Conservation (phyloP, 2,888 invertebrate genomes). For the Heliconius cydno region DNA sequence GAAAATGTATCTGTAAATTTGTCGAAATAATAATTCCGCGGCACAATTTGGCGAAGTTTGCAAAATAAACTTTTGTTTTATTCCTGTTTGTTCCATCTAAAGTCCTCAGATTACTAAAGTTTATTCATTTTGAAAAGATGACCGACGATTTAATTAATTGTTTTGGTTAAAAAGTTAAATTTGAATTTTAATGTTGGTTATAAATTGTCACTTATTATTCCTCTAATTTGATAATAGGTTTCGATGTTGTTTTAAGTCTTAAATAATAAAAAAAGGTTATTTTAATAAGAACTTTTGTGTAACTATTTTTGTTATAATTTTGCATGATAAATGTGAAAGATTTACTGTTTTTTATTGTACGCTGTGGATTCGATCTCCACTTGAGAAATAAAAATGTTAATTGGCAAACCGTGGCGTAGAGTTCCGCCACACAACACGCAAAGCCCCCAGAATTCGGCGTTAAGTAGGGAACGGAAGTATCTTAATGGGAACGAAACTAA, state of each 20-base stretch:
- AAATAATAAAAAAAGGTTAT: background rate
- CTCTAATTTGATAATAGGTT: background rate
- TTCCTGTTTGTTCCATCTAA: slow-evolving; percentile 24
- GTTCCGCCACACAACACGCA: too few species aligned
- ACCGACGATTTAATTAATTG: slow-evolving; percentile 22
- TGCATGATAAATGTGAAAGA: too few species aligned
- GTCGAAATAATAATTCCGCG: slow-evolving; percentile 42
- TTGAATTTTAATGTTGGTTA: background rate
- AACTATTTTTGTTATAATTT: too few species aligned
- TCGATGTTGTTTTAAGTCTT: background rate
- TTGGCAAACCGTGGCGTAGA: too few species aligned
- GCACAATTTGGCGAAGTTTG: slow-evolving; percentile 40
- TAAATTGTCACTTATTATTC: slow-evolving; percentile 3
- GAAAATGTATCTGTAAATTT: slow-evolving; percentile 43
- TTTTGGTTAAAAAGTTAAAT: slow-evolving; percentile 16
- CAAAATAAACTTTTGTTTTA: slow-evolving; percentile 37
- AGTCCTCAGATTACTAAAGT: slow-evolving; percentile 31
- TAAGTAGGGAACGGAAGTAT: too few species aligned
- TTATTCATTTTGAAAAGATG: slow-evolving; percentile 36
- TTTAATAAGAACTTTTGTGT: background rate
- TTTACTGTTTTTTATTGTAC: too few species aligned
- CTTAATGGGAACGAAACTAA: too few species aligned
- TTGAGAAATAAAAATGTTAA: too few species aligned
- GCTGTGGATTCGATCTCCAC: too few species aligned
- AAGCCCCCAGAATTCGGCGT: too few species aligned